phyloP scores from a whole-genome alignment of 2,113 vertebrate species.

The Fulmarus glacialis region DNA sequence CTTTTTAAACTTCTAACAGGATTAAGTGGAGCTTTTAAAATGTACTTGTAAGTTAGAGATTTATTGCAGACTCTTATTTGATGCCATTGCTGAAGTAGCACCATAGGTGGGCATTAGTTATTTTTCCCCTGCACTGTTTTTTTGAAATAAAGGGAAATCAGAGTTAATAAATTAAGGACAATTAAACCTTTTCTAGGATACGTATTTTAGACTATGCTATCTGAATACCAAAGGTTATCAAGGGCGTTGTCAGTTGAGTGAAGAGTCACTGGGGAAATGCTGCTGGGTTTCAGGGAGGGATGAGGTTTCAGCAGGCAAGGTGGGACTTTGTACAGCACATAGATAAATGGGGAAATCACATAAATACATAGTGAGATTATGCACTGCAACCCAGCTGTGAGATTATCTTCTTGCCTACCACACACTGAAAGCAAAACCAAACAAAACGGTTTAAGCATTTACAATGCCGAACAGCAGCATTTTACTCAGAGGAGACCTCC shows the following conservation, averaged over 20 bases:
- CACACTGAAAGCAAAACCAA: background rate
- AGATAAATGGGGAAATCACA: background rate
- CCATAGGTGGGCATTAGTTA: background rate
- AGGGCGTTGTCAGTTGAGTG: background rate
- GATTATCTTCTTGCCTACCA: background rate
- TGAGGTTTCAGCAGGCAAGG: background rate
- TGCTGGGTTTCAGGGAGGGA: background rate
- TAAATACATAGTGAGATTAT: background rate
- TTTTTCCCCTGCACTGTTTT: background rate
- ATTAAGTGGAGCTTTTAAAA: conserved; percentile 21
- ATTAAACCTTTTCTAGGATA: background rate
- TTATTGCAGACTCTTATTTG: background rate
- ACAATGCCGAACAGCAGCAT: background rate
- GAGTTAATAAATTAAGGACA: background rate
- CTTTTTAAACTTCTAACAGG: background rate
- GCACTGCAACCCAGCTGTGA: background rate
- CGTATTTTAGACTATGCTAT: background rate
- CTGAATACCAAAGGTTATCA: background rate
- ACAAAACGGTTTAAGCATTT: background rate
- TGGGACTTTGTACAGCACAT: background rate
- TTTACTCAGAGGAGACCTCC: background rate
- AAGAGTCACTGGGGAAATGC: background rate
- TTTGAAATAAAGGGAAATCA: background rate
- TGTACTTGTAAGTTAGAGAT: background rate
- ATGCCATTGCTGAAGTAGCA: background rate